Evolutionary conservation across 1,140 invertebrate genomes (phyloP), one percentile per base, ranked within the genome.

Genomic region (Sarcophaga peregrina): DNA sequence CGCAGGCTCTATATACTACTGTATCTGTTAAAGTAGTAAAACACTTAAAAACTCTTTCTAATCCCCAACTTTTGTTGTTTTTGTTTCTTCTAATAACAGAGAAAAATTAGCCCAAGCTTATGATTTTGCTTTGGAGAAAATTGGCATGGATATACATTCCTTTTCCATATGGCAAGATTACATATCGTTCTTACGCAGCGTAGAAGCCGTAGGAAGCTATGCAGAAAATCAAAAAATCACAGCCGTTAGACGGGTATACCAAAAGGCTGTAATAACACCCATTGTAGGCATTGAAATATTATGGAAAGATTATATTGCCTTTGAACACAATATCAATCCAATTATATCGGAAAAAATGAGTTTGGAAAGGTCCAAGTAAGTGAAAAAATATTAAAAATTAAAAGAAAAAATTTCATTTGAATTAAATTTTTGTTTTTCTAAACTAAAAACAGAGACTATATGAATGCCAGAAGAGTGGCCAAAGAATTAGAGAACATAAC

Each of bases 51-150:
- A 62, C 9, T 47, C 25, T 17, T 75, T 37, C 50, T 47, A 8
- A 73, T 4, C 13, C 46, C 25, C 75, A 52, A 52, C 1, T 52
- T 52, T 52, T 83, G 17, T 45, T 52, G 80, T 46, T 9, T 3
- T n/a, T n/a, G n/a, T n/a, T n/a, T 25, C 25, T 45, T 73, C 25
- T 37, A 37, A 37, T 37, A 2, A 0, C 91, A 98, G 98, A 88
- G 98, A 99, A 91, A 99, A 99, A 92, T 98, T 99, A 96, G 98
- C 98, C 0, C 97, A 99, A 91, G 98, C 98, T 0, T 99, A 99
- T 90, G 98, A 99, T 91, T 99, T 99, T 93, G 98, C 99, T 0
- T 91, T 99, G 82, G 98, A 99, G 83, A 99, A 99, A 92, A 99
- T 99, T 87, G 99, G 99, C 3, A 96, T 99, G 94, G 98, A 99